Percentiles rank a stretch among this genome's conserved stretches.
phyloP scores from a whole-genome alignment of 2,113 vertebrate species.

The Urocolius indicus region DNA sequence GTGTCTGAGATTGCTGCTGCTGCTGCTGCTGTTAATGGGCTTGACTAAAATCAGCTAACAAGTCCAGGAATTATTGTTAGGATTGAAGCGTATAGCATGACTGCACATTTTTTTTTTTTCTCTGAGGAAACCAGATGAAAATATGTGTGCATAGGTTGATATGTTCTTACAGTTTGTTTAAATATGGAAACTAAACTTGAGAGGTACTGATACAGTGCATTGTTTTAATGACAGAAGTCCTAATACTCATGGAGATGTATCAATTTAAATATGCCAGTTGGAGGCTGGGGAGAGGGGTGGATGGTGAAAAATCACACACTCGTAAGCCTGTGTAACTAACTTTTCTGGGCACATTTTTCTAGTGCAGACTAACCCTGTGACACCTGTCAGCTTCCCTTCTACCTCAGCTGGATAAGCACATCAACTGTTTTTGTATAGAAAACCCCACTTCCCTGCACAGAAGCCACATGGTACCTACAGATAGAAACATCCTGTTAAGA shows the following conservation, averaged over 20 bases:
- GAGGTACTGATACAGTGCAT: background rate
- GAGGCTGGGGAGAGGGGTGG: too few species aligned
- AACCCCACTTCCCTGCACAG: background rate
- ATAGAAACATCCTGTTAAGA: slow-evolving; percentile 5
- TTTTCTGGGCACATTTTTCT: background rate
- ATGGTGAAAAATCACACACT: background rate
- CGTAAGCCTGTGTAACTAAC: background rate
- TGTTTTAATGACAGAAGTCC: background rate
- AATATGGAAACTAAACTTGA: background rate
- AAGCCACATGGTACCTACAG: background rate
- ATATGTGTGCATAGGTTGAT: background rate
- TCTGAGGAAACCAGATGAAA: background rate
- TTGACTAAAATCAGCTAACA: slow-evolving; percentile 37
- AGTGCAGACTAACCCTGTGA: background rate
- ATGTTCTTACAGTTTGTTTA: background rate
- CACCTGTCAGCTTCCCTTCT: background rate
- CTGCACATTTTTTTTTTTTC: background rate
- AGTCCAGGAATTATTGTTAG: background rate
- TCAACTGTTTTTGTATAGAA: background rate
- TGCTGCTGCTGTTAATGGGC: background rate
- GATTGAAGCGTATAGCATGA: background rate
- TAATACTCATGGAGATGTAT: background rate
- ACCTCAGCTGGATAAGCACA: background rate
- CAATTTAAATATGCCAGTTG: background rate
- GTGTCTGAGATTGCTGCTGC: background rate